These are phyloP conservation scores for Leptodactylus fallax DNA, from an alignment of 2,797 vertebrate species.

Conservation along the genomic window DNA sequence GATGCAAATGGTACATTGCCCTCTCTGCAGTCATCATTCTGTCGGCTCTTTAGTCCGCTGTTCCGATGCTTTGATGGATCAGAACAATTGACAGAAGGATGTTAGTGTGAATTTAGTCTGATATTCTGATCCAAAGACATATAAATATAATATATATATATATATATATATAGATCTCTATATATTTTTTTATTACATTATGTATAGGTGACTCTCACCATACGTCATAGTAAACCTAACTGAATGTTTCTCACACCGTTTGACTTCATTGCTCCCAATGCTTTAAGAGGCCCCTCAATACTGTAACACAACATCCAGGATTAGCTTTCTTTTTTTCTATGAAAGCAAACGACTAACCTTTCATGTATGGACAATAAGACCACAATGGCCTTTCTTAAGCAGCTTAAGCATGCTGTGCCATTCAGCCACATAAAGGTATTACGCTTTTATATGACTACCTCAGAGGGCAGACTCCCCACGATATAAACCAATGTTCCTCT, in stretches of 20 bases:
- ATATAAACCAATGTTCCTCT: conserved; percentile 2
- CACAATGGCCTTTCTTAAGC: conserved; percentile 42
- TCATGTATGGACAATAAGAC: conserved; percentile 27
- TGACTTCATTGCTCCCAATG: background rate
- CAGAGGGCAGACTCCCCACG: background rate
- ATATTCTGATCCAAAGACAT: too few relatives aligned
- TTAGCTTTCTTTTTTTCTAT: conserved; percentile 33
- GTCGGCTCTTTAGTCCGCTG: too few relatives aligned
- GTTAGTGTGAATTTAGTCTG: too few relatives aligned
- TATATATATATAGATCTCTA: too few relatives aligned
- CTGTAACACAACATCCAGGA: conserved; percentile 44
- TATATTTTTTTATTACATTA: too few relatives aligned
- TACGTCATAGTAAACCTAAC: background rate
- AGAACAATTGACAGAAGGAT: too few relatives aligned
- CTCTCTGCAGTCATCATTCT: too few relatives aligned
- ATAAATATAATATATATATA: too few relatives aligned
- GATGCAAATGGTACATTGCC: too few relatives aligned
- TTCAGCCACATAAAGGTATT: conserved; percentile 40
- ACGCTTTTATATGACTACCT: conserved; percentile 31
- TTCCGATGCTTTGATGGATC: too few relatives aligned
- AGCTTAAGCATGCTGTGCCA: conserved; percentile 54
- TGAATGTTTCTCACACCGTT: conserved; percentile 44
- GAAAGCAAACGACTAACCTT: conserved; percentile 41
- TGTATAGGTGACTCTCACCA: too few relatives aligned
- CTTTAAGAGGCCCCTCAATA: conserved; percentile 28